A percentile compares a stretch with the other conserved stretches of the same genome.
phyloP scores from a whole-genome alignment of 2,888 invertebrate species.

The Synanthedon vespiformis region DNA sequence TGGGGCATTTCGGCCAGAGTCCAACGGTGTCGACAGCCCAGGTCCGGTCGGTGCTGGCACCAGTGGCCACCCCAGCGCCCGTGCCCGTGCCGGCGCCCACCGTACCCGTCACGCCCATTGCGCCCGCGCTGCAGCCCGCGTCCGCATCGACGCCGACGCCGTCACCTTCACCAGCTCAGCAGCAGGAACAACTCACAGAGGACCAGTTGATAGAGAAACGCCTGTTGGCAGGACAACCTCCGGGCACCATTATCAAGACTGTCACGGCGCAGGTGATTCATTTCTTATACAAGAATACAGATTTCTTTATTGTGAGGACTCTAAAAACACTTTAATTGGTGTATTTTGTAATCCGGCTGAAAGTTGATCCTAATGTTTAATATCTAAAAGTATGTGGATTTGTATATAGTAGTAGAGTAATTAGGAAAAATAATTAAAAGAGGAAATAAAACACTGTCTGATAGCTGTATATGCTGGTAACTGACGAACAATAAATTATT shows the following conservation, averaged over 20 bases:
- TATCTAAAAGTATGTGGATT: no score
- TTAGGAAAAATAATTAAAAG: no score
- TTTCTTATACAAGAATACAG: background rate
- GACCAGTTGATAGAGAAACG: constrained; percentile 76
- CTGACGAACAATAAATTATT: background rate
- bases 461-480: background rate
- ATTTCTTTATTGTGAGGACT: no score
- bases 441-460: no score
- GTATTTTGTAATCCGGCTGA: no score
- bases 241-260: constrained; percentile 87
- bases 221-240: constrained; percentile 82
- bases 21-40: constrained; percentile 26
- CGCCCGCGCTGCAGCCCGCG: constrained; percentile 9
- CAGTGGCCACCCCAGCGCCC: constrained; percentile 13
- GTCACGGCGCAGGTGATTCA: constrained; percentile 79
- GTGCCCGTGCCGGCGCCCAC: constrained; percentile 20
- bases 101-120: constrained; percentile 7
- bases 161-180: constrained; percentile 7
- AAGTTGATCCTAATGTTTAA: no score
- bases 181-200: constrained; percentile 43
- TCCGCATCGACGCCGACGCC: constrained; percentile 18
- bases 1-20: constrained; percentile 77
- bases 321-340: no score
- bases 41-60: constrained; percentile 10
- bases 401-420: no score